phyloP scores from a whole-genome alignment of 2,113 vertebrate species.

The Pseudois nayaur region DNA sequence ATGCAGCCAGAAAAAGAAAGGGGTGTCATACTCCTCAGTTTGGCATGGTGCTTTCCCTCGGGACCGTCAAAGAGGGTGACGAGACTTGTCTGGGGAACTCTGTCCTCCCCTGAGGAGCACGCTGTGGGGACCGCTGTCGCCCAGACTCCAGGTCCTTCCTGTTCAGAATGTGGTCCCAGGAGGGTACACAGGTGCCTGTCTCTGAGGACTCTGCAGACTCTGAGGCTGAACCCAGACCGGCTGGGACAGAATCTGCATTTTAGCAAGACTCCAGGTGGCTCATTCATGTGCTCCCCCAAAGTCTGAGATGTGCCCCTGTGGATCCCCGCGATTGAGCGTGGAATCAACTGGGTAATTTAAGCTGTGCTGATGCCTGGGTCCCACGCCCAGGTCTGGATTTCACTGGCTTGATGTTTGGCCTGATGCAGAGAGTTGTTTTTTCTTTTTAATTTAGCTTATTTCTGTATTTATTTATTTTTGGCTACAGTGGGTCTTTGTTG shows the following conservation, averaged over 20 bases:
- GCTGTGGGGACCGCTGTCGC: background rate
- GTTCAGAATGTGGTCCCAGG: fast-evolving
- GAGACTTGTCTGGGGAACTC: background rate
- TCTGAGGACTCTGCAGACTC: background rate
- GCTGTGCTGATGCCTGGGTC: background rate
- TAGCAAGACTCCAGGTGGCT: background rate
- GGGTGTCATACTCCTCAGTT: background rate
- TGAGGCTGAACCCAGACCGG: background rate
- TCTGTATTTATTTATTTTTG: background rate
- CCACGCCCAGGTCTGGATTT: background rate
- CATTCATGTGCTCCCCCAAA: fast-evolving
- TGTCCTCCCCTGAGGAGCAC: background rate
- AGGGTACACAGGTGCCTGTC: background rate
- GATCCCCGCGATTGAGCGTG: background rate
- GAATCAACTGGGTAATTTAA: background rate
- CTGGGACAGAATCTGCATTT: background rate
- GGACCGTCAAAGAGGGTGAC: fast-evolving
- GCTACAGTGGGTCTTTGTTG: background rate
- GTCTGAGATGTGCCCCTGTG: background rate
- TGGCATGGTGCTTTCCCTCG: background rate
- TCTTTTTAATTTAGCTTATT: background rate
- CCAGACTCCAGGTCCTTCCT: background rate
- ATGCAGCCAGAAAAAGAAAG: background rate
- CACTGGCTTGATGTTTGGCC: background rate
- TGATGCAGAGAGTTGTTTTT: background rate